Conservation (phyloP, 2,797 vertebrate species). For the Scyliorhinus canicula region DNA sequence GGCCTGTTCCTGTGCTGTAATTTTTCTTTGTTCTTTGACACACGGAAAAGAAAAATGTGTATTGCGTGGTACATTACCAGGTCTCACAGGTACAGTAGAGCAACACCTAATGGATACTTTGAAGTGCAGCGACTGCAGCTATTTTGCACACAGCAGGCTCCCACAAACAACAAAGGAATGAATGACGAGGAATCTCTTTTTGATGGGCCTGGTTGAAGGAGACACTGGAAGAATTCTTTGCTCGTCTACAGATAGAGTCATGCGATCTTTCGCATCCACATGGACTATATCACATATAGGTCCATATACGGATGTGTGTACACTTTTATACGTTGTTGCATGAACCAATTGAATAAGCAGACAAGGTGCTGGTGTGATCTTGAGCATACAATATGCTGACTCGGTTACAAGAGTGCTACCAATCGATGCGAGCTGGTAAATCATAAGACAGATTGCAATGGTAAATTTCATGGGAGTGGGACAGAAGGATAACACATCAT, state of each 20-base stretch:
- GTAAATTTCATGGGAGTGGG: not conserved
- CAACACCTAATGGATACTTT: not conserved
- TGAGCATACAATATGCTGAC: not conserved
- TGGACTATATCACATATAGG: not conserved
- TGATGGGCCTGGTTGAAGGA: not conserved
- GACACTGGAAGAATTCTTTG: not conserved
- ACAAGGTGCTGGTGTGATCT: not conserved
- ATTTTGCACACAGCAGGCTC: not conserved
- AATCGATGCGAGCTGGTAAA: not conserved
- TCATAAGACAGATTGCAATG: not conserved
- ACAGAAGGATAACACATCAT: too few species aligned
- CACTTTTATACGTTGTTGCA: too few species aligned
- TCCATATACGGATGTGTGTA: too few species aligned
- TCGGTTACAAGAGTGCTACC: not conserved
- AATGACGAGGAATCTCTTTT: not conserved
- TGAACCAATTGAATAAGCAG: not conserved
- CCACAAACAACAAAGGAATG: not conserved
- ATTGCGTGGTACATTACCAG: not conserved
- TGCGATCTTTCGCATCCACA: not conserved
- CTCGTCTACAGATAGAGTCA: not conserved
- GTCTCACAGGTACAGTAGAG: not conserved
- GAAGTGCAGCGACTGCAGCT: not conserved
- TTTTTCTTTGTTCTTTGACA: too few species aligned
- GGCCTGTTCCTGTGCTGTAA: too few species aligned
- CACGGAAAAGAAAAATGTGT: not conserved